Base-by-base conservation (phyloP, 2,113 vertebrate species). In the Thomomys bottae region DNA sequence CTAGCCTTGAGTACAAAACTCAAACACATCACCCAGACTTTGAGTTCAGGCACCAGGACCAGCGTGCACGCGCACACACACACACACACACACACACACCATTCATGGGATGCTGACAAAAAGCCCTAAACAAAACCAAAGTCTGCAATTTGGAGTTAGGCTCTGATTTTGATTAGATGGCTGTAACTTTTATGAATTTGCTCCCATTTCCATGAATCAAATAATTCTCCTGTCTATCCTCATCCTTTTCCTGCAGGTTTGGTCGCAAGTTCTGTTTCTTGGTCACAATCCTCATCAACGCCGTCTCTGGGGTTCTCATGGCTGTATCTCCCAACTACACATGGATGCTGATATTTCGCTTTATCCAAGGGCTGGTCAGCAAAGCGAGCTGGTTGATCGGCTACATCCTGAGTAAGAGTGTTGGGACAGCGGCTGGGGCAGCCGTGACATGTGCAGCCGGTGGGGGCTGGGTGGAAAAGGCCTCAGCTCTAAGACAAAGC, bases 311-410 rank as follows among this genome's bases (percentile, higher is more conserved):
- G 6, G 71, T 97, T 21, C 97, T 98, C 73, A 36, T 97, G 96
- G 97, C 97, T 6, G 64, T 97, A 45, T 93, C 96, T 0, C 96
- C 87, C 0, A 97, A 64, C 88, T 98, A 97, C 30, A 40, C 57
- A 0, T 97, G 96, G 96, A 79, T 64, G 0, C 34, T 96, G 32
- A 76, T 92, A 1, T 98, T 97, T 61, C 30, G 73, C 17, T 88
- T 97, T 54, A 68, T 97, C 85, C 97, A 98, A 85, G 97, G 97
- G 1, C 70, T 98, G 89, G 96, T 98, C 97, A 98, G 97, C 97
- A 98, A 98, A 91, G 96, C 95, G 0, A 61, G 93, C 89, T 98
- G 98, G 97, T 30, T 97, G 73, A 97, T 95, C 38, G 94, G 94
- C 95, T 97, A 95, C 32, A 84, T 97, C 82, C 89, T 97, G 88